Evolutionary conservation across 2,113 vertebrate species (phyloP), one percentile per base, ranked within the genome.

Genomic region (Marmota flaviventris): DNA sequence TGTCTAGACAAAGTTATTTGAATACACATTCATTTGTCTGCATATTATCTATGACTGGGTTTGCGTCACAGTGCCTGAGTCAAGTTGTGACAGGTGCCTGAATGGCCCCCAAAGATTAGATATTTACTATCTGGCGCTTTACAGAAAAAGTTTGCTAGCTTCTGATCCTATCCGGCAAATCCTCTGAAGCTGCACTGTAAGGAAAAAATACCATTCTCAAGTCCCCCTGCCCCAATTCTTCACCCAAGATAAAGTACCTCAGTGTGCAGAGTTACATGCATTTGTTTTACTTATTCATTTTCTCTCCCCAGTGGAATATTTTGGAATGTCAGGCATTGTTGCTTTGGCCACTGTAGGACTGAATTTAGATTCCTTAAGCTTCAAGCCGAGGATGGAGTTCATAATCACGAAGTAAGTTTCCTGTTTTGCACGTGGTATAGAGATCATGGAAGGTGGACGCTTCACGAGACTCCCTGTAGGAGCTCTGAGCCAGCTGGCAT

Each of bases 331-430:
- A 14, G 98, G 98, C 17, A 42, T 95, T 87, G 16, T 97, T 83
- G 92, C 97, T 72, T 63, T 98, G 84, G 22, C 89, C 69, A 75
- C 78, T 0, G 65, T 97, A 20, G 98, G 98, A 65, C 85, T 98
- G 90, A 97, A 96, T 79, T 97, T 98, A 94, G 97, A 98, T 93
- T 98, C 97, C 79, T 96, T 98, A 96, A 97, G 96, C 78, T 98
- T 98, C 84, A 98, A 96, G 72, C 95, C 97, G 0, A 90, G 8
- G 69, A 97, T 79, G 16, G 92, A 98, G 70, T 65, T 96, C 22
- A 34, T 92, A 83, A 96, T 98, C 88, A 97, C 85, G 8, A 97
- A 97, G 98, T 98, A 95, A 98, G 98, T 95, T 65, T 93, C 4
- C 53, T 84, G 5, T 45, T 81, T 10, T 65, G 45, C 78, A 25